Evolutionary conservation across 1,140 invertebrate genomes (phyloP), one percentile per base, ranked within the genome.

Genomic region (Aphelenchoides besseyi): DNA sequence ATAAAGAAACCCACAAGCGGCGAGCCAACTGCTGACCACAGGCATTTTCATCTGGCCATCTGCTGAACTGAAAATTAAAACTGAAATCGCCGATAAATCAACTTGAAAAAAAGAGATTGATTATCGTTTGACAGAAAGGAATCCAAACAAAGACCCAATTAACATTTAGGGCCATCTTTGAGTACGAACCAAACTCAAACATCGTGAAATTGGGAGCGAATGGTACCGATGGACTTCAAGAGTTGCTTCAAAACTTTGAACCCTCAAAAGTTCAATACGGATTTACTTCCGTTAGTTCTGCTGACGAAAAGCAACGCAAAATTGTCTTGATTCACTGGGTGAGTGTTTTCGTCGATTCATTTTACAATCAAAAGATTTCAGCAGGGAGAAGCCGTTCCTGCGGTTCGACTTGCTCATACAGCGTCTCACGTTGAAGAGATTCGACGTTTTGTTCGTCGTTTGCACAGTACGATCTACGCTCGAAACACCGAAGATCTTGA

Each of bases 261-360:
- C 41, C 18, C 28, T 33, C 30, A 28, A 80, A 80, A 59, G 54
- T 82, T 16, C 78, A 83, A 32, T 79, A 81, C 57, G 81, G 81
- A 12, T 61, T 80, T 63, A 48, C 68, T 18, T 54, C 73, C 23
- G 70, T 78, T 26, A 18, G 61, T 30, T n/a, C 52, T 12, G 32
- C 26, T 2, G 52, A 28, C 9, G 16, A 32, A 12, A 37, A 35
- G 16, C 72, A 83, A 18, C 30, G 57, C n/a, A 79, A 79, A 69
- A 55, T 83, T 23, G 18, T 81, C 32, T 36, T 83, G n/a, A 62
- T 79, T 55, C 78, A 81, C 54, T 83, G 81, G 78, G 78, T 79
- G 62, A 53, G 53, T 28, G n/a, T 30, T n/a, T 9, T n/a, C 18
- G 35, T 30, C 28, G 36, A 77, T 35, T 26, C 12, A 28, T 76